These are phyloP conservation scores for Halichoerus grypus DNA, from an alignment of 2,113 vertebrate species.

Conservation along the genomic window DNA sequence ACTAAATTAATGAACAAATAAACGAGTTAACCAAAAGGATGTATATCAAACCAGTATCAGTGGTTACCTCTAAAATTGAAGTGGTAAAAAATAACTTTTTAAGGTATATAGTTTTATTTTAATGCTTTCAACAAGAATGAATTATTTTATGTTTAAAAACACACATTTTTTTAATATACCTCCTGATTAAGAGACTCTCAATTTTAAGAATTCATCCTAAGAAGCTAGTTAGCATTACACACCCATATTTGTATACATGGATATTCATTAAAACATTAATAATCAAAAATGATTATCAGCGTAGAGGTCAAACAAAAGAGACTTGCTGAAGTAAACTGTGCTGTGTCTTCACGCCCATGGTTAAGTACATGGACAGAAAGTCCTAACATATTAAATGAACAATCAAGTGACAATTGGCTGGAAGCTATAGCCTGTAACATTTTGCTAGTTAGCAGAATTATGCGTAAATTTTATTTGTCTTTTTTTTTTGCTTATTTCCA, in stretches of 20 bases:
- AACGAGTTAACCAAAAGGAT: neutral
- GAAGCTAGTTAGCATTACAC: neutral
- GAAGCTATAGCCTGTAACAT: neutral
- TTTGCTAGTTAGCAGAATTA: neutral
- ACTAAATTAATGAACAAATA: neutral
- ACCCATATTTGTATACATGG: neutral
- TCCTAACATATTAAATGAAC: neutral
- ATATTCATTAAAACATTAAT: neutral
- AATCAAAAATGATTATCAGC: neutral
- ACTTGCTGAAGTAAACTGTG: neutral
- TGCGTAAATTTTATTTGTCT: conserved; percentile 13
- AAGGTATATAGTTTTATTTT: neutral
- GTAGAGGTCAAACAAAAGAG: neutral
- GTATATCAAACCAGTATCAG: neutral
- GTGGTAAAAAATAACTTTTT: neutral
- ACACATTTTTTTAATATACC: neutral
- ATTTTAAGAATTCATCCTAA: neutral
- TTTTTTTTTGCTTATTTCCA: conserved; percentile 7
- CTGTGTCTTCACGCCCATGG: neutral
- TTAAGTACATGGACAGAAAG: neutral
- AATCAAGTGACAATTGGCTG: conserved; percentile 26
- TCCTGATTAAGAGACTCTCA: neutral
- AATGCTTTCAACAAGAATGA: conserved; percentile 20
- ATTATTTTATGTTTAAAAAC: neutral
- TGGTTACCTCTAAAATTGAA: neutral